phyloP scores from a whole-genome alignment of 2,888 invertebrate species.

The Drosophila leonis region DNA sequence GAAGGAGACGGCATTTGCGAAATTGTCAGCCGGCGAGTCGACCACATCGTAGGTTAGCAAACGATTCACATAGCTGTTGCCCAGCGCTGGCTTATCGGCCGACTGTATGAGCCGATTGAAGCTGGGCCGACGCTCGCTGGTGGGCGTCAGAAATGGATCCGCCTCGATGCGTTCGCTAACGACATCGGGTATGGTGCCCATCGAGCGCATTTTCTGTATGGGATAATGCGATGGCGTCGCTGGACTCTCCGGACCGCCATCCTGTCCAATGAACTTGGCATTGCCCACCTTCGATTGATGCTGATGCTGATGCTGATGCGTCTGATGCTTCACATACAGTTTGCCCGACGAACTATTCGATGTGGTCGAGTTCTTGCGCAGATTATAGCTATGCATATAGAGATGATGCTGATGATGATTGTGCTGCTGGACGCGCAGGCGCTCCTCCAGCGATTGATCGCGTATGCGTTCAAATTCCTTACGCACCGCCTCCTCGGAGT shows the following conservation, averaged over 20 bases:
- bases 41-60: conserved; percentile 76
- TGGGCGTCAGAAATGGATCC: conserved; percentile 85
- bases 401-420: conserved; percentile 43
- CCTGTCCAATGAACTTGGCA: conserved; percentile 85
- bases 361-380: conserved; percentile 78
- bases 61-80: conserved; percentile 58
- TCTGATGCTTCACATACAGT: conserved; percentile 77
- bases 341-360: conserved; percentile 78
- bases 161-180: conserved; percentile 83
- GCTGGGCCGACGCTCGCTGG: conserved; percentile 80
- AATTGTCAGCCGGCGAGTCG: conserved; percentile 67
- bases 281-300: conserved; percentile 82
- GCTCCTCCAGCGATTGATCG: conserved; percentile 77
- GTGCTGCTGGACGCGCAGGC: conserved; percentile 73
- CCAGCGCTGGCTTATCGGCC: conserved; percentile 71
- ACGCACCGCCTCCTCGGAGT: conserved; percentile 78
- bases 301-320: conserved; percentile 30
- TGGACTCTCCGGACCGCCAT: conserved; percentile 69
- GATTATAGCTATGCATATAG: conserved; percentile 41
- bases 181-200: conserved; percentile 85
- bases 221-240: conserved; percentile 74
- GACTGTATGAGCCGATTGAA: conserved; percentile 76
- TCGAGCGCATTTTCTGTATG: conserved; percentile 85
- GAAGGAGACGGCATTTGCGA: conserved; percentile 71
- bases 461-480: conserved; percentile 83